Percentiles rank a stretch among this genome's conserved stretches.
Evolutionary conservation across 1,140 invertebrate species (phyloP).

Genomic region (Drosophila bifasciata): DNA sequence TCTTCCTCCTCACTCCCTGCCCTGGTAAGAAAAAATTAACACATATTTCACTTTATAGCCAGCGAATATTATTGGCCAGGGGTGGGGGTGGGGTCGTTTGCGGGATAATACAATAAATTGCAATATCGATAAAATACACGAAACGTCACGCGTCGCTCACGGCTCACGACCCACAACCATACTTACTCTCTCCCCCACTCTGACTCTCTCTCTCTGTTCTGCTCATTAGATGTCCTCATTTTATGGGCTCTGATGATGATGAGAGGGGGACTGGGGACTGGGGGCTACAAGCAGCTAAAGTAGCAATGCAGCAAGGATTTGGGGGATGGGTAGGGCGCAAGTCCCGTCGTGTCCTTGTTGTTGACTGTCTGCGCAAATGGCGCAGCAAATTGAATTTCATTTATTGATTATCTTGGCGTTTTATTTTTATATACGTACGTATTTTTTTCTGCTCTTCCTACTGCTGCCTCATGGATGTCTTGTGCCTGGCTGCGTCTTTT

Average conservation of each 20-base stretch:
- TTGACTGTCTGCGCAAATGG: slow-evolving; percentile 78
- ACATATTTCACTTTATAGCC: slow-evolving; percentile 81
- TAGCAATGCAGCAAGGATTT: slow-evolving; percentile 32
- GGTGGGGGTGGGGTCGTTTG: no score
- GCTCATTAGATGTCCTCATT: slow-evolving; percentile 61
- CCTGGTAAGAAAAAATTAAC: slow-evolving; percentile 65
- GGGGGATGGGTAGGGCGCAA: no score
- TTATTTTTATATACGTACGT: slow-evolving; percentile 75
- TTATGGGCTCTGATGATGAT: slow-evolving; percentile 39
- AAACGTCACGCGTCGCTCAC: slow-evolving; percentile 72
- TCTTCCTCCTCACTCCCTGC: slow-evolving; percentile 7
- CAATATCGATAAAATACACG: slow-evolving; percentile 83
- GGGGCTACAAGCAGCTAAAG: not conserved
- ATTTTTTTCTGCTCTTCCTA: slow-evolving; percentile 36
- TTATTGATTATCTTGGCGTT: slow-evolving; percentile 82
- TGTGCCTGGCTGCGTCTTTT: slow-evolving; percentile 39
- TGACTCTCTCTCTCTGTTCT: not conserved
- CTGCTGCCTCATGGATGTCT: not conserved
- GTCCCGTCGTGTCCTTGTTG: slow-evolving; percentile 24
- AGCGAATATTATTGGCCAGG: slow-evolving; percentile 73
- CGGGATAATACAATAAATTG: slow-evolving; percentile 77
- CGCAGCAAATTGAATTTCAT: slow-evolving; percentile 82
- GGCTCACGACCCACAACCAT: no score
- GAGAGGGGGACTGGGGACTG: not conserved
- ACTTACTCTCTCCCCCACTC: no score